Evolutionary conservation across 2,113 vertebrate species (phyloP), one percentile per base, ranked within the genome.

Genomic region (Fregetta grallaria): DNA sequence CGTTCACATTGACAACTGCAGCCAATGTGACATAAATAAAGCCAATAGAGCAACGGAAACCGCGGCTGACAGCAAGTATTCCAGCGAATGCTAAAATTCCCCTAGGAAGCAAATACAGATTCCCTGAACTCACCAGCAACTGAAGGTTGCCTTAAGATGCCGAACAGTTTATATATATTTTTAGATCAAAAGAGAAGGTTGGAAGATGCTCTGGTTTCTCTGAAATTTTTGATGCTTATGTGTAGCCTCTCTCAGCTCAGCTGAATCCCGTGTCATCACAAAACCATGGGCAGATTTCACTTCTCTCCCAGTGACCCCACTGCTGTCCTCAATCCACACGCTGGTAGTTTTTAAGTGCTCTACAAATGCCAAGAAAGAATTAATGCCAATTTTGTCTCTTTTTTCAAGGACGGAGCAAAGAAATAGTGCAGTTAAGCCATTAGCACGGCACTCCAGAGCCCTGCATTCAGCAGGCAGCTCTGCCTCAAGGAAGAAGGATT

Each of bases 141-240:
- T 45, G 66, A 71, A 81, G 66, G 86, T 30, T 86, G 74, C 78
- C 73, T 74, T 71, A 65, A 94, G 65, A 92, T 50, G 49, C 36
- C 0, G 1, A 94, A 75, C 30, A 67, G n/a, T 59, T 92, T 34
- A 59, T 17, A n/a, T 4, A 9, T 92, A 84, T 94, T 93, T 96
- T 92, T 88, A 95, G 90, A 92, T 94, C 72, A 94, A 90, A 96
- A 93, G 85, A 76, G 58, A 94, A 95, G 34, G 75, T 65, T 86
- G 44, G 44, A 86, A 89, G 44, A 85, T 75, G 80, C 70, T 93
- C 61, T 49, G 49, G 52, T 67, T 94, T 56, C 77, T 70, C 70
- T 58, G 65, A 78, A 87, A 55, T 75, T 75, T 84, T 74, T 84
- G 5, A 72, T 53, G 40, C 49, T 81, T 67, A 38, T 44, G 14